These are phyloP conservation scores for Plutella xylostella DNA, from an alignment of 2,888 invertebrate genomes.

Conservation along the genomic window DNA sequence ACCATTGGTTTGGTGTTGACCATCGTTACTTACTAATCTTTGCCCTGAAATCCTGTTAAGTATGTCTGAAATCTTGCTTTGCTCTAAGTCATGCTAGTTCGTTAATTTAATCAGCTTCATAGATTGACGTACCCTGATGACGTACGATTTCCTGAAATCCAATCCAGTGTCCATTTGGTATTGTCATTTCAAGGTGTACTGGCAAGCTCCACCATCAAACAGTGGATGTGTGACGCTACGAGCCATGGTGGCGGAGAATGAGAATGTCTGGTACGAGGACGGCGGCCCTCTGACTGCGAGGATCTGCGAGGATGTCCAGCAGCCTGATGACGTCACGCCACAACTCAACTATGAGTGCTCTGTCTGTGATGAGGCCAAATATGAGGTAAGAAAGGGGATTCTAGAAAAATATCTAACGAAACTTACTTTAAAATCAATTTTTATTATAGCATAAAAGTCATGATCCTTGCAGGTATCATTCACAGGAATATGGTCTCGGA, in stretches of 20 bases:
- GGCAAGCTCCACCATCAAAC: conserved; percentile 53
- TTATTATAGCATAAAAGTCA: not conserved
- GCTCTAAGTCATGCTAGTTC: too few relatives aligned
- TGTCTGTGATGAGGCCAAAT: conserved; percentile 57
- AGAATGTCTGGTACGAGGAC: conserved; percentile 52
- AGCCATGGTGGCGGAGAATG: conserved; percentile 52
- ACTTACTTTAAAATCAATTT: too few relatives aligned
- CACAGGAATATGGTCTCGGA: conserved; percentile 54
- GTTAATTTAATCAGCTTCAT: too few relatives aligned
- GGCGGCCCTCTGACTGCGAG: conserved; percentile 41
- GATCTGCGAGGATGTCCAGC: conserved; percentile 50
- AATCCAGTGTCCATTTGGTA: too few relatives aligned
- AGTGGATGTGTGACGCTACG: conserved; percentile 52
- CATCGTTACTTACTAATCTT: too few relatives aligned
- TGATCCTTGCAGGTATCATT: conserved; percentile 36
- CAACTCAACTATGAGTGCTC: conserved; percentile 44
- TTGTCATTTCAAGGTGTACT: conserved; percentile 45
- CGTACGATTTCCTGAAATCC: too few relatives aligned
- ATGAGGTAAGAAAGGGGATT: conserved; percentile 37
- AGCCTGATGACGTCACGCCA: conserved; percentile 51
- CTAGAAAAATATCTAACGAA: too few relatives aligned
- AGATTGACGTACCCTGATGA: too few relatives aligned
- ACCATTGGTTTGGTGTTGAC: too few relatives aligned
- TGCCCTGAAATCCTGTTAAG: too few relatives aligned
- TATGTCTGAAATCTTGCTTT: too few relatives aligned